Evolutionary conservation across 2,888 invertebrate species (phyloP).

Genomic region (Cheilosia vernalis): DNA sequence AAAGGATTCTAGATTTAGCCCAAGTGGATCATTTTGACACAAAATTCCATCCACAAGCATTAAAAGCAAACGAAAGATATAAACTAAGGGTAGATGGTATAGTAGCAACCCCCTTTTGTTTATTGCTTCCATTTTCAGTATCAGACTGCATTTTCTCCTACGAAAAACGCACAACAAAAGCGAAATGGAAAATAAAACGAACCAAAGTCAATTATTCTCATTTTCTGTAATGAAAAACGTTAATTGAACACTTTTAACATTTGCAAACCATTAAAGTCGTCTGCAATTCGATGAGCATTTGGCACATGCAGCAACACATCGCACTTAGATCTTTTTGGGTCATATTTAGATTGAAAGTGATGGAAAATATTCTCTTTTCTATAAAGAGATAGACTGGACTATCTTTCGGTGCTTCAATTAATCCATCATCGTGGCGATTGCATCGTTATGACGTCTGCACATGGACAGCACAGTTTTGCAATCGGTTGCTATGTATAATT

Average conservation of each 20-base stretch:
- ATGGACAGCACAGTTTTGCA: neutral
- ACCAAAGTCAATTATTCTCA: conserved; percentile 36
- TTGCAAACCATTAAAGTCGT: conserved; percentile 28
- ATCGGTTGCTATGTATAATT: conserved; percentile 53
- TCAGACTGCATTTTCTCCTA: neutral
- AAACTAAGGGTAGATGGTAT: neutral
- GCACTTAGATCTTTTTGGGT: conserved; percentile 23
- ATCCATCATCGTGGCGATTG: conserved; percentile 39
- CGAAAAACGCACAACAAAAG: neutral
- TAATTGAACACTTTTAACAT: conserved; percentile 34
- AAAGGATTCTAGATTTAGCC: conserved; percentile 44
- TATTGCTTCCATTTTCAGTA: neutral
- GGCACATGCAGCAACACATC: conserved; percentile 29
- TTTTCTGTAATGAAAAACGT: conserved; percentile 36
- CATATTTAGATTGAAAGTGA: conserved; percentile 17
- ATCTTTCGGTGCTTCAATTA: conserved; percentile 33
- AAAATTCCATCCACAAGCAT: neutral
- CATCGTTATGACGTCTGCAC: conserved; percentile 37
- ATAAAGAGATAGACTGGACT: neutral
- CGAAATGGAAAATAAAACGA: conserved; percentile 16
- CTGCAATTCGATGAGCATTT: conserved; percentile 48
- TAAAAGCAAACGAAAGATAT: neutral
- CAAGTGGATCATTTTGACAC: conserved; percentile 26
- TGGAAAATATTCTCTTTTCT: neutral
- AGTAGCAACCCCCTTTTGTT: neutral